These are phyloP conservation scores for Archegozetes longisetosus DNA, from an alignment of 1,140 invertebrate genomes.

Conservation along the genomic window DNA sequence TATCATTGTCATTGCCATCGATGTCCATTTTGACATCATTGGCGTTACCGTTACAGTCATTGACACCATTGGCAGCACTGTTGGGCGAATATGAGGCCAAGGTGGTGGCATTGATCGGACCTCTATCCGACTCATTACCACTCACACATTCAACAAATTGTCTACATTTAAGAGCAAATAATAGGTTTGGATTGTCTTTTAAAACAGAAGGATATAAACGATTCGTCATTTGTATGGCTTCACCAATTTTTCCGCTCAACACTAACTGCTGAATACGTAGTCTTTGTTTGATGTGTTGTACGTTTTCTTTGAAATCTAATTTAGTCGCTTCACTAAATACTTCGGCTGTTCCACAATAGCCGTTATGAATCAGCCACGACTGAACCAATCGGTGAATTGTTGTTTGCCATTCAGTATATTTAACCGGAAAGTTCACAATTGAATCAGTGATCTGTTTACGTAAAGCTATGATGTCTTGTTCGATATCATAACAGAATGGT, in stretches of 20 bases:
- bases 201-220: constrained; percentile 76
- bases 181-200: constrained; percentile 70
- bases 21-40: constrained; percentile 15
- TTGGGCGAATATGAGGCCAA: background rate
- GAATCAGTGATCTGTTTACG: constrained; percentile 56
- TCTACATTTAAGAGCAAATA: constrained; percentile 86
- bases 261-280: constrained; percentile 90
- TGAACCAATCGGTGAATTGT: constrained; percentile 89
- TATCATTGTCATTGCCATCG: constrained; percentile 1
- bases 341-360: constrained; percentile 89
- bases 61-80: constrained; percentile 9
- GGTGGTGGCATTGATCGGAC: background rate
- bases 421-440: constrained; percentile 72
- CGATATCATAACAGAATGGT: constrained; percentile 94
- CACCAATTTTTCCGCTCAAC: constrained; percentile 74
- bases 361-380: constrained; percentile 91
- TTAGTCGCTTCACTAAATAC: constrained; percentile 81
- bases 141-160: constrained; percentile 80
- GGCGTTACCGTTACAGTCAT: constrained; percentile 15
- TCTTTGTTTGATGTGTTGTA: constrained; percentile 87
- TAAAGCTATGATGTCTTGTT: constrained; percentile 87
- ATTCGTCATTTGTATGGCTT: constrained; percentile 78
- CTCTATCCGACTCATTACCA: constrained; percentile 31
- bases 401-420: constrained; percentile 72
- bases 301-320: constrained; percentile 78